Conservation (phyloP, 2,888 invertebrate genomes). For the Julus scanicus region DNA sequence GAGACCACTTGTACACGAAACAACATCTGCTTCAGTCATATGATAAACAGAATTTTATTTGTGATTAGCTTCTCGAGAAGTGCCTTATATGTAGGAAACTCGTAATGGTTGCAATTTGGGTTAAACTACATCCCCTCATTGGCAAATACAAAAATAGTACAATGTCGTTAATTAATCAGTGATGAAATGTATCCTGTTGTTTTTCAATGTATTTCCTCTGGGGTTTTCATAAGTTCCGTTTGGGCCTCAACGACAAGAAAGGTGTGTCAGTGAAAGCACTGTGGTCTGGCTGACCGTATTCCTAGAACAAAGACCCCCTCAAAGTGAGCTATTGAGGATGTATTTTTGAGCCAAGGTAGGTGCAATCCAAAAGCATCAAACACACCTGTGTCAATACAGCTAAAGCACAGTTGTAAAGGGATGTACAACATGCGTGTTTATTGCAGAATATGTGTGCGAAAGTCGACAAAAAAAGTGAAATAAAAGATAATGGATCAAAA, state of each 20-base stretch:
- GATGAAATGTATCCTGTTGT: constrained; percentile 27
- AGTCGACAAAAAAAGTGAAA: constrained; percentile 5
- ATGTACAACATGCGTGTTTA: constrained; percentile 36
- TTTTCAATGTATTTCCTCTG: background rate
- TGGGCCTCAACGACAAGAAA: background rate
- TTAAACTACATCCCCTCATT: constrained; percentile 39
- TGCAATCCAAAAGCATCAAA: constrained; percentile 47
- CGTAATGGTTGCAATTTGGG: background rate
- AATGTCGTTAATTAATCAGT: background rate
- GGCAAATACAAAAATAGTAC: constrained; percentile 34
- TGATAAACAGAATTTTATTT: background rate
- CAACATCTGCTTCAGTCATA: background rate
- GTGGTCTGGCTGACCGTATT: constrained; percentile 19
- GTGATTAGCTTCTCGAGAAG: background rate
- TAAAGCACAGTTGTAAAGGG: constrained; percentile 47
- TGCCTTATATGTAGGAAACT: background rate
- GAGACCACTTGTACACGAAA: background rate
- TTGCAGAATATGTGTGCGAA: constrained; percentile 25
- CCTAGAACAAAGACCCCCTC: constrained; percentile 34
- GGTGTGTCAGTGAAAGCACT: constrained; percentile 23
- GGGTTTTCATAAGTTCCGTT: constrained; percentile 34
- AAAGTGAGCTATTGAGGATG: constrained; percentile 37
- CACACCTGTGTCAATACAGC: constrained; percentile 44
- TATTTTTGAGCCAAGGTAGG: constrained; percentile 34
- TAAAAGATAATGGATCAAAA: constrained; percentile 46